Evolutionary conservation across 2,113 vertebrate species (phyloP).

Genomic region (Gavia stellata): DNA sequence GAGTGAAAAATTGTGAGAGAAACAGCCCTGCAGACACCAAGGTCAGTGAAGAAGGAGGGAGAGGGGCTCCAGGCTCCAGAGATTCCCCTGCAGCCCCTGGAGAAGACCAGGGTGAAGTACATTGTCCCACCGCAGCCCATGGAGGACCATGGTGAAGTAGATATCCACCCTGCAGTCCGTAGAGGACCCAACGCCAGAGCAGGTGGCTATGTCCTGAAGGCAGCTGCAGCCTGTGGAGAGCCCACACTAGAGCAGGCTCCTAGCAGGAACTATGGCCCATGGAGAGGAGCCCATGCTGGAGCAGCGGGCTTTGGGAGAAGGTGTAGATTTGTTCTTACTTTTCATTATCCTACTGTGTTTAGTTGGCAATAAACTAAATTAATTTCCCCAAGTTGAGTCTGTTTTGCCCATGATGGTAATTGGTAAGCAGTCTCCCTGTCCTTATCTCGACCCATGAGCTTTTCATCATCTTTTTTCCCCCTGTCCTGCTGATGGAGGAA

Average conservation of each 20-base stretch:
- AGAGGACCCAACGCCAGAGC: accelerated
- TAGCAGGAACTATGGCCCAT: not conserved
- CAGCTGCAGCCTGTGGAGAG: not conserved
- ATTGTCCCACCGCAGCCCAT: not conserved
- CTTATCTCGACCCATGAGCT: not conserved
- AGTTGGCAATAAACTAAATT: not conserved
- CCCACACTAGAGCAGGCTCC: accelerated
- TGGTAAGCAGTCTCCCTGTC: not conserved
- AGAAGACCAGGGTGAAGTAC: not conserved
- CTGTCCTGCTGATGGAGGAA: not conserved
- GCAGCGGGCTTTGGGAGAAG: accelerated
- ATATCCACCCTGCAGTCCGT: not conserved
- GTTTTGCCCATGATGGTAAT: not conserved
- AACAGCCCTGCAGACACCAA: not conserved
- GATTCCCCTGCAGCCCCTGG: not conserved
- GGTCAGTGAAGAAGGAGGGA: not conserved
- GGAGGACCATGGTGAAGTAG: not conserved
- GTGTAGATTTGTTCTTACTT: not conserved
- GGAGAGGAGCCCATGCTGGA: not conserved
- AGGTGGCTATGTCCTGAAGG: not conserved
- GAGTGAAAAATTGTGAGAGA: not conserved
- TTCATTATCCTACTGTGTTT: not conserved
- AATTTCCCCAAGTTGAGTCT: not conserved
- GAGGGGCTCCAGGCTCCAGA: not conserved
- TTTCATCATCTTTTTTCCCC: not conserved